These are phyloP conservation scores for Paguma larvata DNA, from an alignment of 2,797 vertebrate genomes.

Conservation along the genomic window DNA sequence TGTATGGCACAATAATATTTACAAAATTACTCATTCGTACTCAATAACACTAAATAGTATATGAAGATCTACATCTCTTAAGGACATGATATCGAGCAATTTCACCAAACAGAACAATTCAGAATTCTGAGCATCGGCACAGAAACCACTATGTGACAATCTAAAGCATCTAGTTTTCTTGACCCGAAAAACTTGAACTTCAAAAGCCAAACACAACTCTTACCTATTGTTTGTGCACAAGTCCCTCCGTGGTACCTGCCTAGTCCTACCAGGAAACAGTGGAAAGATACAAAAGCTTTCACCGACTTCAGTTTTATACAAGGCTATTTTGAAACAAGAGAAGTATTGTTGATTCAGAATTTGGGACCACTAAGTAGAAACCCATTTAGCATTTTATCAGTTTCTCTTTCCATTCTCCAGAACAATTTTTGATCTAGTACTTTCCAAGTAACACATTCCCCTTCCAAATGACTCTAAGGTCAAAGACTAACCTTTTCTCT, in stretches of 20 bases:
- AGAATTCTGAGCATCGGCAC: neutral
- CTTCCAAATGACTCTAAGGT: slow-evolving; percentile 55
- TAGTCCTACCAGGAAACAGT: neutral
- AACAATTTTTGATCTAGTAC: slow-evolving; percentile 53
- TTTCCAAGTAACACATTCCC: slow-evolving; percentile 57
- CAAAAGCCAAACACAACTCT: neutral
- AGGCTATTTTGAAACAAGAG: slow-evolving; percentile 56
- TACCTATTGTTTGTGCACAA: neutral
- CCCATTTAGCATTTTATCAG: slow-evolving; percentile 41
- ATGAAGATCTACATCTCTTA: neutral
- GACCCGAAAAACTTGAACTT: neutral
- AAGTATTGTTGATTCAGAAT: neutral
- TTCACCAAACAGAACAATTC: neutral
- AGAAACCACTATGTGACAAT: neutral
- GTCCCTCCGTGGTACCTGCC: neutral
- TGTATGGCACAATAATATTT: neutral
- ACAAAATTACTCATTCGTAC: neutral
- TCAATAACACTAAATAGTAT: neutral
- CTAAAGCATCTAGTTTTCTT: slow-evolving; percentile 33
- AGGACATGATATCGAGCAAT: neutral
- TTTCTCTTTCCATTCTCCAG: slow-evolving; percentile 28
- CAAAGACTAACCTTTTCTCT: slow-evolving; percentile 67
- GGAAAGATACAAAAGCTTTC: neutral
- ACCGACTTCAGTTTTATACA: neutral
- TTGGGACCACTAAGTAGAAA: neutral